Base-by-base conservation (phyloP, 1,140 invertebrate genomes). In the Drosophila auraria region DNA sequence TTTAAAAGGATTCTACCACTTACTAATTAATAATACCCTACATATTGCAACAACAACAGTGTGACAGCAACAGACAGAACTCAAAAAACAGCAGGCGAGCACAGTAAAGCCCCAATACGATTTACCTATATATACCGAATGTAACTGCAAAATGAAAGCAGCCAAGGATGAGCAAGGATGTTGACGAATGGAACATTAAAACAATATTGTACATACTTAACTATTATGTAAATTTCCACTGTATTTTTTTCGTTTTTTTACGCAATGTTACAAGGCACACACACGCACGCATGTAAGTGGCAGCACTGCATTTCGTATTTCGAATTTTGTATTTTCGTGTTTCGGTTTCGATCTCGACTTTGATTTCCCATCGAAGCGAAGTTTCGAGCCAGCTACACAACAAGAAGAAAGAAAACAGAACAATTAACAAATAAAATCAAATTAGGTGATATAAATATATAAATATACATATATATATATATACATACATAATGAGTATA, bases 201-300 rank as follows among this genome's bases (percentile, higher is more conserved):
- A 65, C 54, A 60, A 73, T 57, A 57, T 49, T 89, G 86, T 89
- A 89, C 68, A 89, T 89, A 89, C 73, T 89, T 89, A 89, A 89
- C 66, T 90, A 86, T 90, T 86, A 76, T 89, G 86, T 90, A 91
- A 82, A 86, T 90, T 86, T 71, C 64, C 78, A 71, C 63, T 89
- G 71, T 86, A 86, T 87, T 89, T 78, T 73, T 73, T 57, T 57
- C 36, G 30, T 61, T 70, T 80, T 58, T 82, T 83, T 80, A 61
- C 74, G 74, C 78, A 66, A 81, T 86, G 72, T 71, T 81, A 81
- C 47, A 74, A 64, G 78, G 75, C 83, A 83, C 71, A 57, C 50
- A 40, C 38, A 42, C 15, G n/a, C 38, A 49, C 27, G 27, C 33
- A 80, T 80, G 59, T 77, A 58, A 63, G 77, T 79, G 75, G 77